Evolutionary conservation across 2,797 vertebrate species (phyloP).

Genomic region (Rhinoraja longicauda): DNA sequence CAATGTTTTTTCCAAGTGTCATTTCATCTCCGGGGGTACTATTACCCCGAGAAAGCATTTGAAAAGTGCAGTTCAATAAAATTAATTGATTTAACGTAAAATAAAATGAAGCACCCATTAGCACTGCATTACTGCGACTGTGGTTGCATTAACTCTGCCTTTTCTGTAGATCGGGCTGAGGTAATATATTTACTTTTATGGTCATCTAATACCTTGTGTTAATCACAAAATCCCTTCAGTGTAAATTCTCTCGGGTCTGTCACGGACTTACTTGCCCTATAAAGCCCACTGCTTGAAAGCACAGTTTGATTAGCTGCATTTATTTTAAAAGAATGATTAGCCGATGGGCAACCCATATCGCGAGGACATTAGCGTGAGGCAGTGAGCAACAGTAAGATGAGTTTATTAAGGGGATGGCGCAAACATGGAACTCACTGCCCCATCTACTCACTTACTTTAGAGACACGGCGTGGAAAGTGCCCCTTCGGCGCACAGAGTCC

Average conservation of each 20-base stretch:
- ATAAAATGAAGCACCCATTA: neutral
- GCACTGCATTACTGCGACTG: neutral
- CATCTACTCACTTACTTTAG: no score
- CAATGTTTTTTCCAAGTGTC: neutral
- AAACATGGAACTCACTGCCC: no score
- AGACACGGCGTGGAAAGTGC: no score
- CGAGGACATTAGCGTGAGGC: no score
- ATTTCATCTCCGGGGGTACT: neutral
- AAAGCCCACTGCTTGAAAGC: neutral
- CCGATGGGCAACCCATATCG: neutral
- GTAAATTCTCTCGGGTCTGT: neutral
- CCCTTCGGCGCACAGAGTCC: no score
- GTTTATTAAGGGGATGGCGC: no score
- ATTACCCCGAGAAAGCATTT: neutral
- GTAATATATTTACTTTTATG: neutral
- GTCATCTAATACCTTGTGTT: neutral
- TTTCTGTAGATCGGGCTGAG: neutral
- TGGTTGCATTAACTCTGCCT: neutral
- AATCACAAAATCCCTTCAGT: neutral
- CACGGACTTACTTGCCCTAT: neutral
- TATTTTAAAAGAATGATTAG: neutral
- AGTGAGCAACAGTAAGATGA: no score
- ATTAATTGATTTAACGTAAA: neutral
- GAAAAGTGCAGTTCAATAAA: neutral
- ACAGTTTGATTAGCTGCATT: neutral